A percentile compares a stretch with the other conserved stretches of the same genome.
Conservation (phyloP, 64 coral and sea anemone genomes). For the Actinia tenebrosa region DNA sequence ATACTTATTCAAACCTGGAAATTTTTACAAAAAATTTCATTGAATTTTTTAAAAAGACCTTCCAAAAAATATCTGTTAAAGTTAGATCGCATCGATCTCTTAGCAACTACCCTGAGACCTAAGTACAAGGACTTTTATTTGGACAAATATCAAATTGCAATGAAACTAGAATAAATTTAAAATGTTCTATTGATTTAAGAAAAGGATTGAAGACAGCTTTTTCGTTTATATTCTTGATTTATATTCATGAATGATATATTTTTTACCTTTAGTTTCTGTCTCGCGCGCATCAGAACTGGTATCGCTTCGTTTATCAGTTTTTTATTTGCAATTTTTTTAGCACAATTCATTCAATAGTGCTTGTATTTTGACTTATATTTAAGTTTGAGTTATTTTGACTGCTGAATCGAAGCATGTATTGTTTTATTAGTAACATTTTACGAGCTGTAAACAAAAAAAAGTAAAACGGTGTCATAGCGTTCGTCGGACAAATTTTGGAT, state of each 20-base stretch:
- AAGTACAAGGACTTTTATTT: background rate
- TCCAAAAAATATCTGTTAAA: too few species aligned
- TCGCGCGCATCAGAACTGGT: too few species aligned
- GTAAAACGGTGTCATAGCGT: background rate
- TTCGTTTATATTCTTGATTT: background rate
- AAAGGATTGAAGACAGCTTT: background rate
- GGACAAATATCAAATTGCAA: background rate
- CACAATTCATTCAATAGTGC: background rate
- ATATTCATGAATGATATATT: background rate
- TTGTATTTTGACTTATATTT: background rate
- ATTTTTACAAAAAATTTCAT: background rate
- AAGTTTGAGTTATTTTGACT: background rate
- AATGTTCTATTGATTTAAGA: slow-evolving; percentile 5
- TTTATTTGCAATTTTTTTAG: background rate
- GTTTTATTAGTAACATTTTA: background rate
- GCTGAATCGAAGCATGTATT: background rate
- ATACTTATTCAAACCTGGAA: too few species aligned
- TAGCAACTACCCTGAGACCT: background rate
- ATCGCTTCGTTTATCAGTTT: too few species aligned
- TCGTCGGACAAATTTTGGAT: background rate
- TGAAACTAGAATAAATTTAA: background rate
- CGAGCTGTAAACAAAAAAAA: background rate
- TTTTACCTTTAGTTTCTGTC: background rate
- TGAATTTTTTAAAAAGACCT: too few species aligned
- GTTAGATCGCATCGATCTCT: background rate